Evolutionary conservation across 2,888 invertebrate genomes (phyloP).

Genomic region (Melieria picta): DNA sequence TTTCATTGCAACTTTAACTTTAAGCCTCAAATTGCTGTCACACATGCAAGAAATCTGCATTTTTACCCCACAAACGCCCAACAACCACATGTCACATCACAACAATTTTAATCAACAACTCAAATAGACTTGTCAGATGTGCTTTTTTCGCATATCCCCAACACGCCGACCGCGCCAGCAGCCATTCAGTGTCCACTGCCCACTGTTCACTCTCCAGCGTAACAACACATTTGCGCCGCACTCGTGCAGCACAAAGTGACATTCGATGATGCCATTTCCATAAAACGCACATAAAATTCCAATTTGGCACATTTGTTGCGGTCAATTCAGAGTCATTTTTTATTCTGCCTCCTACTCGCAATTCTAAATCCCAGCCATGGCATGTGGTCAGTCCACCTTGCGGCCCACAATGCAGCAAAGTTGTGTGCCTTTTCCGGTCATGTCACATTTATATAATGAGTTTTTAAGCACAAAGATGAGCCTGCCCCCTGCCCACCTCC

Average conservation of each 20-base stretch:
- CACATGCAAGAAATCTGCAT: slow-evolving; percentile 48
- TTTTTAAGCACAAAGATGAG: slow-evolving; percentile 45
- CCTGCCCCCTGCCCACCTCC: not conserved
- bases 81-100: not conserved
- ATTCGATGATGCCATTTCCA: slow-evolving; percentile 55
- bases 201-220: slow-evolving; percentile 9
- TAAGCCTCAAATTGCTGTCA: slow-evolving; percentile 4
- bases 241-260: slow-evolving; percentile 41
- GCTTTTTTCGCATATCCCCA: slow-evolving; percentile 39
- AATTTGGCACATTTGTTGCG: slow-evolving; percentile 61
- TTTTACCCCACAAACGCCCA: slow-evolving; percentile 42
- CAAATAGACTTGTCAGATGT: slow-evolving; percentile 37
- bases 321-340: slow-evolving; percentile 45
- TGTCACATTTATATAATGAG: slow-evolving; percentile 52
- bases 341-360: not conserved
- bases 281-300: slow-evolving; percentile 61
- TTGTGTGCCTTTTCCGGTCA: not conserved
- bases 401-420: too few relatives aligned
- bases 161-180: too few relatives aligned
- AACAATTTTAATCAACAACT: not conserved
- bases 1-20: not conserved
- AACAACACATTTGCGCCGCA: not conserved
- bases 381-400: too few relatives aligned
- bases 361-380: slow-evolving; percentile 3
- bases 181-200: slow-evolving; percentile 21